Base-by-base conservation (phyloP, 2,888 invertebrate species). In the Drosophila dives region DNA sequence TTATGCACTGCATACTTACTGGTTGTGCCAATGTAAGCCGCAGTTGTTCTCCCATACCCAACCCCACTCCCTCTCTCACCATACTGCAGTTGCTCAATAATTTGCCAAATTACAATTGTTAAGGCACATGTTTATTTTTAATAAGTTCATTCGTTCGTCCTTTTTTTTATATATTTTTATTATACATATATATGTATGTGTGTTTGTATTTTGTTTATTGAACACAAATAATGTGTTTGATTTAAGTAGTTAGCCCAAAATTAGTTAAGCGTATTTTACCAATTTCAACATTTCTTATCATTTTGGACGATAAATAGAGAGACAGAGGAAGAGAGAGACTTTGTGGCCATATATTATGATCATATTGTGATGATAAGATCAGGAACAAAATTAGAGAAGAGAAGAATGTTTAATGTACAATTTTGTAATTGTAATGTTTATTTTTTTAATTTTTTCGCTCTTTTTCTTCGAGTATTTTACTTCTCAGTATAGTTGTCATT, bases 161-260 rank as follows among this genome's bases (percentile, higher is more conserved):
- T 17, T 58, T 51, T 40, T 38, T 53, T 40, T 51, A 58, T 64
- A 40, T 56, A 40, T 48, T 20, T 54, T 56, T 65, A 60, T 53
- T 68, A 42, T 74, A 36, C 49, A 40, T 50, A 34, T 65, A 40
- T 34, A 62, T 58, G 20, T 45, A 36, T 36, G 36, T 53, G 34
- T 34, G 53, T 34, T 53, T 65, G 48, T 55, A 45, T 50, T 17
- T 61, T 54, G 59, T 58, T 61, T 68, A 38, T 73, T 53, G 23
- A 50, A 33, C 58, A 65, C 36, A 58, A 42, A 29, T 53, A 34
- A n/a, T 68, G 23, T 58, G 36, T 71, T 81, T 75, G 63, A n/a
- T 88, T 86, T 86, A 80, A 75, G 89, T 89, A 85, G 89, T 81
- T 85, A 85, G 89, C 73, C 64, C 62, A 78, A 68, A 84, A 89